Evolutionary conservation across 2,113 vertebrate genomes (phyloP), one percentile per base, ranked within the genome.

Genomic region (Oenanthe oenanthe): DNA sequence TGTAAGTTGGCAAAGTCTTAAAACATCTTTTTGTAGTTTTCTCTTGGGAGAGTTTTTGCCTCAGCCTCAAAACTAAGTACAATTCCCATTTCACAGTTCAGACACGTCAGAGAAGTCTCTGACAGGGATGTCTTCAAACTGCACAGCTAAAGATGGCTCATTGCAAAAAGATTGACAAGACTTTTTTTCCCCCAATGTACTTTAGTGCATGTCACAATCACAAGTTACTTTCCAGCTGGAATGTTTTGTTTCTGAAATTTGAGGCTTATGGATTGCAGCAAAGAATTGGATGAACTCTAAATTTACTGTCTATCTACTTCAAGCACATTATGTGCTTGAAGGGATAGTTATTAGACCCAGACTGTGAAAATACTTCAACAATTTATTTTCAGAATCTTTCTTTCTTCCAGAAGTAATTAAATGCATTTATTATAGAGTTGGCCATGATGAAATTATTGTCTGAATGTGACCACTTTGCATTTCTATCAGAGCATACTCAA

Each of bases 381-480:
- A 19, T 71, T 79, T 80, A 29, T 73, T 91, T 96, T 68, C 77
- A 95, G 95, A 73, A n/a, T 29, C 20, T 77, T 71, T 51, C 42
- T 85, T 81, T 94, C 32, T 53, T 91, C 86, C 88, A 95, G 92
- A 85, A 95, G 95, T 92, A 97, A 96, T 93, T 54, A 42, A 91
- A 96, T 92, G 80, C 94, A 94, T 96, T 98, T 98, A 36, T 94
- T 93, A 74, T 98, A 93, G 96, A 98, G 53, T 61, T 85, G 40
- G 17, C 60, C 82, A 15, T 85, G 32, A 75, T 82, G 53, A 71
- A 89, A 56, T 80, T 93, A 32, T 57, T 88, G 57, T 72, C 78
- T 95, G 71, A 90, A 87, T 83, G 63, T 84, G 60, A 42, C 26
- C 38, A 32, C n/a, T 94, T 77, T 81, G 71, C n/a, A 45, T 85